Base-by-base conservation (phyloP, 2,797 vertebrate species). In the Darevskia mixta region DNA sequence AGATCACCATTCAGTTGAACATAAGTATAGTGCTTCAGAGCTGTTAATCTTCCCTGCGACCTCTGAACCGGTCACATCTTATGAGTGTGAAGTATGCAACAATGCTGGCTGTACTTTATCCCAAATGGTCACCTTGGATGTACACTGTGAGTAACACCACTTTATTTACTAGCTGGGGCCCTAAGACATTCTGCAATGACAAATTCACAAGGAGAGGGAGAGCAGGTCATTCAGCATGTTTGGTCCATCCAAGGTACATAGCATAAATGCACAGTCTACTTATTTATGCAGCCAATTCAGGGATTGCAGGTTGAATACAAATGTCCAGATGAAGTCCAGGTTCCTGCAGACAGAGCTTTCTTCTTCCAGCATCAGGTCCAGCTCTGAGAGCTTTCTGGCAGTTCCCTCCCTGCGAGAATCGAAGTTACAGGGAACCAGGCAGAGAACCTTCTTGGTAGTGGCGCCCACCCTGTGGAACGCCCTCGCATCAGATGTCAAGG, bases 11-110 rank as follows among this genome's bases (percentile, higher is more conserved):
- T 29, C 7, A 4, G 35, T 15, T 58, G 29, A 78, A 32, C 1
- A 3, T 55, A 55, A 10, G 8, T 79, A 86, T 29, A 86, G 85
- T 38, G 45, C 64, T 20, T 67, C 25, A 2, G 69, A 79, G 15
- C 23, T 79, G 2, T 29, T 86, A 43, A 89, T 29, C 15, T 43
- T 86, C 38, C 79, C 5, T 32, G 88, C 15, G 71, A 18, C 7
- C 3, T 35, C 35, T 15, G 32, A 1, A 10, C 7, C 87, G 10
- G 43, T 32, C 75, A 58, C 45, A 2, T 23, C 79, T 18, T 83
- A 86, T 71, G 20, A 83, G 15, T 89, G 88, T 17, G 15, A 72
- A 29, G 73, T 73, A 17, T 18, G 67, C 10, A 89, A 89, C 41
- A 20, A 0, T 10, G 4, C 78, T 3, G 79, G 84, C 5, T 32